These are phyloP conservation scores for Periplaneta americana DNA, from an alignment of 1,140 invertebrate species.

Conservation along the genomic window DNA sequence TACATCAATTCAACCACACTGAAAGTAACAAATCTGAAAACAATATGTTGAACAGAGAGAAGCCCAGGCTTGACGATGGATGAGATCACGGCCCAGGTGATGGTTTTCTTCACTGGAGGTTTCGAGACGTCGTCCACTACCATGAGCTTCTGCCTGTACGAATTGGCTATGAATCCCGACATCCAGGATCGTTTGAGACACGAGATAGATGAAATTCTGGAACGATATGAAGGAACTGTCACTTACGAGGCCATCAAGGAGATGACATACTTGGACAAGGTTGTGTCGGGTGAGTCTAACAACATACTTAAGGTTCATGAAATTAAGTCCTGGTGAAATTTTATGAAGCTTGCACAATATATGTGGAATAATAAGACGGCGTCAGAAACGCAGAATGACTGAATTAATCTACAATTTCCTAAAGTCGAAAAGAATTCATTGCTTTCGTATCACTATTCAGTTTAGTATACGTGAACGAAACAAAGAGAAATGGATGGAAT, in stretches of 20 bases:
- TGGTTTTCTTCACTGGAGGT: slow-evolving; percentile 44
- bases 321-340: too few species aligned
- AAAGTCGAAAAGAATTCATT: too few species aligned
- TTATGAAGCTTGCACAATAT: too few species aligned
- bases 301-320: too few species aligned
- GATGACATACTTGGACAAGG: slow-evolving; percentile 16
- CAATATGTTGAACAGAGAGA: neutral
- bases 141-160: slow-evolving; percentile 31
- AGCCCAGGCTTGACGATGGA: slow-evolving; percentile 1
- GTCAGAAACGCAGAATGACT: too few species aligned
- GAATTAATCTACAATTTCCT: too few species aligned
- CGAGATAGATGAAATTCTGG: slow-evolving; percentile 33
- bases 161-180: slow-evolving; percentile 37
- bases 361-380: too few species aligned
- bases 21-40: too few species aligned
- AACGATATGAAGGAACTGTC: neutral
- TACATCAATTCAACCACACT: too few species aligned
- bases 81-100: slow-evolving; percentile 29
- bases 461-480: too few species aligned
- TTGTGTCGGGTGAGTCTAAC: slow-evolving; percentile 16
- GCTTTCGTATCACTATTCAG: too few species aligned
- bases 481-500: too few species aligned
- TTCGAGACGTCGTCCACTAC: slow-evolving; percentile 42
- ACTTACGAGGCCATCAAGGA: slow-evolving; percentile 10
- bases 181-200: slow-evolving; percentile 35